phyloP scores from a whole-genome alignment of 1,140 invertebrate species.

The Phymorhynchus buccinoides region DNA sequence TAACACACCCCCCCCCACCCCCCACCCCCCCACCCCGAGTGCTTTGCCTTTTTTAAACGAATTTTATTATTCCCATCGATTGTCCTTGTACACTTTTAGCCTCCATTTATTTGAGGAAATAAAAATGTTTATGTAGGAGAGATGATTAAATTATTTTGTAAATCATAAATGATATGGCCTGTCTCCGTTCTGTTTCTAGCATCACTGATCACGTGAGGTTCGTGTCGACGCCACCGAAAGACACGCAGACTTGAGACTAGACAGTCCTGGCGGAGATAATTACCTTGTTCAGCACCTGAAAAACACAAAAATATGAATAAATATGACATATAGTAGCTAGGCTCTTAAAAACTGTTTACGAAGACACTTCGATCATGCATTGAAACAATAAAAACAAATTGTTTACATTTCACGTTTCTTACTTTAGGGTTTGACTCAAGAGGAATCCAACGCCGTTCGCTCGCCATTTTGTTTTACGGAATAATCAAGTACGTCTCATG shows the following conservation, averaged over 20 bases:
- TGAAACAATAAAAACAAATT: slow-evolving; percentile 21
- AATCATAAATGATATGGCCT: too few species aligned
- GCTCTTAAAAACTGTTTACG: not conserved
- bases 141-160: too few species aligned
- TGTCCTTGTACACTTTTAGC: too few species aligned
- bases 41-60: too few species aligned
- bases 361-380: too few species aligned
- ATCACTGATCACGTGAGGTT: not conserved
- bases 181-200: not conserved
- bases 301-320: slow-evolving; percentile 38
- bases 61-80: too few species aligned
- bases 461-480: slow-evolving; percentile 49
- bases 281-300: slow-evolving; percentile 86
- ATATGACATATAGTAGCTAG: slow-evolving; percentile 4
- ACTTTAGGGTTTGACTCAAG: slow-evolving; percentile 94
- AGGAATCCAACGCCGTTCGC: slow-evolving; percentile 79
- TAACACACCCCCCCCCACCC: too few species aligned
- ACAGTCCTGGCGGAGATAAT: slow-evolving; percentile 50
- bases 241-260: too few species aligned
- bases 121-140: too few species aligned
- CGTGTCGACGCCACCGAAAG: slow-evolving; percentile 16
- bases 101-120: too few species aligned
- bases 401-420: slow-evolving; percentile 62
- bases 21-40: too few species aligned
- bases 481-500: slow-evolving; percentile 27